These are phyloP conservation scores for Drosophila triauraria DNA, from an alignment of 1,140 invertebrate species.

Conservation along the genomic window DNA sequence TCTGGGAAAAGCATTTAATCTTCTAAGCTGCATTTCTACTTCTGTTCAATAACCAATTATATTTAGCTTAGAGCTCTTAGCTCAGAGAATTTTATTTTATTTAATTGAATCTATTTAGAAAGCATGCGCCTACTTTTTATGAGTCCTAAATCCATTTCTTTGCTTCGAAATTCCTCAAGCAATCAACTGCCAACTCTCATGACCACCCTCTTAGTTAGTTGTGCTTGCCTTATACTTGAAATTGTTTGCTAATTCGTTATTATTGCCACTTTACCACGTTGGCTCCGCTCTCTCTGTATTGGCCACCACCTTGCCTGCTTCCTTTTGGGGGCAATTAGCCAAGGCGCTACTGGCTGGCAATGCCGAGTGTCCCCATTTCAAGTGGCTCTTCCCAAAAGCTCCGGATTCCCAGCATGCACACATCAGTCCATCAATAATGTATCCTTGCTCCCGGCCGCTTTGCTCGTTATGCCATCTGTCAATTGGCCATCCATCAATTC, in stretches of 20 bases:
- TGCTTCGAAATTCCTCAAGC: neutral
- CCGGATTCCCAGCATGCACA: conserved; percentile 19
- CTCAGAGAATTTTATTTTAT: no score
- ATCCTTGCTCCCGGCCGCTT: conserved; percentile 30
- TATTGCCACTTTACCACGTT: conserved; percentile 64
- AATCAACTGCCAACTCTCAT: conserved; percentile 11
- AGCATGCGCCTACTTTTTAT: no score
- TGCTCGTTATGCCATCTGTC: conserved; percentile 63
- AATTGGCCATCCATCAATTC: conserved; percentile 80
- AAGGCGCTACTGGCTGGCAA: conserved; percentile 3
- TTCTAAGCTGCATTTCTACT: neutral
- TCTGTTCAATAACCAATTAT: neutral
- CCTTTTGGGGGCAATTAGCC: conserved; percentile 57
- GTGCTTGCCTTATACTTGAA: conserved; percentile 50
- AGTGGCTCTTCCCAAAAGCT: conserved; percentile 5
- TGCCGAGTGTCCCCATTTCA: conserved; percentile 23
- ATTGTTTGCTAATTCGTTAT: conserved; percentile 80
- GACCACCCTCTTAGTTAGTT: conserved; percentile 46
- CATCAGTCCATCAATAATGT: conserved; percentile 67
- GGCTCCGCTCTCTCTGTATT: neutral
- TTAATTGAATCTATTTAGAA: no score
- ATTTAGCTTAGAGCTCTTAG: neutral
- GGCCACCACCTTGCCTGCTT: conserved; percentile 11
- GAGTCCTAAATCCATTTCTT: no score
- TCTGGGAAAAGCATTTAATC: neutral